Conservation (phyloP, 2,113 vertebrate species). For the Nyctereutes procyonoides region DNA sequence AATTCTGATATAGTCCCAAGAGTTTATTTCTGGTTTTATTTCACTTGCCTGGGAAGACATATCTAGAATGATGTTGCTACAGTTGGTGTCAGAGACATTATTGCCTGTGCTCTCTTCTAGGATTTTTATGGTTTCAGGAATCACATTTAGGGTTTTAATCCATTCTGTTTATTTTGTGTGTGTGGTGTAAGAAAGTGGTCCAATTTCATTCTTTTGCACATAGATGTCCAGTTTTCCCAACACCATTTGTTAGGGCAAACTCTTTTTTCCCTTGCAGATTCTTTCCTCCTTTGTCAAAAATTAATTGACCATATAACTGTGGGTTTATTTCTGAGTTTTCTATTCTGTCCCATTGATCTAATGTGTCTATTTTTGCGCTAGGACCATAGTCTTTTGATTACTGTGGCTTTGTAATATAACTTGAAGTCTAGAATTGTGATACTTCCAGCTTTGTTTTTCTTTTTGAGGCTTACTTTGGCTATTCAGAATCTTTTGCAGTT, state of each 20-base stretch:
- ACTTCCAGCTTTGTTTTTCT: background rate
- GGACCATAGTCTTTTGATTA: background rate
- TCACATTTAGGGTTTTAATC: background rate
- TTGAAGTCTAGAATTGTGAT: background rate
- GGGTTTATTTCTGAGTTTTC: background rate
- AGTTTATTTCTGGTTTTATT: background rate
- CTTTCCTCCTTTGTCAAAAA: background rate
- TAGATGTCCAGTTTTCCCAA: background rate
- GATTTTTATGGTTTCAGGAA: background rate
- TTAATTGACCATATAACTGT: background rate
- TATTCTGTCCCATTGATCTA: background rate
- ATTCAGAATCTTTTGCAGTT: background rate
- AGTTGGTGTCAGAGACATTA: background rate
- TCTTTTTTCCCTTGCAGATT: background rate
- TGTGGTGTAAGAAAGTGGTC: background rate
- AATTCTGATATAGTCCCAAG: background rate
- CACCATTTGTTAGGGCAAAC: background rate
- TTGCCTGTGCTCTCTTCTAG: background rate
- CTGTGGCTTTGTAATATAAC: background rate
- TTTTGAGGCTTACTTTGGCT: background rate
- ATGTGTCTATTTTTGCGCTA: background rate
- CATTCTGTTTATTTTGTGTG: background rate
- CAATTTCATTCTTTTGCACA: background rate
- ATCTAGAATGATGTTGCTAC: background rate
- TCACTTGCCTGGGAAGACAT: background rate